phyloP scores from a whole-genome alignment of 2,888 invertebrate genomes.

The Tipula lateralis region DNA sequence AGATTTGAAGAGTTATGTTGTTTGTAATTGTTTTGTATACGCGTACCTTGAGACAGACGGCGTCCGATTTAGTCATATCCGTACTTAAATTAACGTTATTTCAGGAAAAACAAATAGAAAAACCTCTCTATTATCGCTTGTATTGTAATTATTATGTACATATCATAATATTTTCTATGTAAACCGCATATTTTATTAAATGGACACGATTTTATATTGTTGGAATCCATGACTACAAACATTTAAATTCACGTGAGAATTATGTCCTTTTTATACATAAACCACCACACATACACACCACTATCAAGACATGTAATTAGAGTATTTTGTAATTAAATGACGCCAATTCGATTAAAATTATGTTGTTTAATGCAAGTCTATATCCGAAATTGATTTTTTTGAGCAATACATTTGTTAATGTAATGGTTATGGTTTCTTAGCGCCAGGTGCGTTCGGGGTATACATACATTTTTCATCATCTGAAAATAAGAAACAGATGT shows the following conservation, averaged over 20 bases:
- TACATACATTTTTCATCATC: not conserved
- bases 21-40: too few species aligned
- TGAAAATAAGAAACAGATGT: not conserved
- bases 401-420: not conserved
- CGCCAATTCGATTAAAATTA: not conserved
- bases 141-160: not conserved
- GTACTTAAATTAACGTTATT: not conserved
- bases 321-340: not conserved
- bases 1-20: too few species aligned
- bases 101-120: not conserved
- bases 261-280: not conserved
- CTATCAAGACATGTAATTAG: not conserved
- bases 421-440: not conserved
- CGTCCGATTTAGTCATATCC: not conserved
- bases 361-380: not conserved
- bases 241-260: slow-evolving; percentile 1
- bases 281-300: not conserved
- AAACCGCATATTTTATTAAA: not conserved
- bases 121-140: not conserved
- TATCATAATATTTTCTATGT: not conserved
- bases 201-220: not conserved
- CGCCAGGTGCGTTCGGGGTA: not conserved
- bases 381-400: not conserved
- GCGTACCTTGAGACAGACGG: too few species aligned
- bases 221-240: slow-evolving; percentile 14